phyloP scores from a whole-genome alignment of 1,140 invertebrate genomes.

The Trichogramma pretiosum region DNA sequence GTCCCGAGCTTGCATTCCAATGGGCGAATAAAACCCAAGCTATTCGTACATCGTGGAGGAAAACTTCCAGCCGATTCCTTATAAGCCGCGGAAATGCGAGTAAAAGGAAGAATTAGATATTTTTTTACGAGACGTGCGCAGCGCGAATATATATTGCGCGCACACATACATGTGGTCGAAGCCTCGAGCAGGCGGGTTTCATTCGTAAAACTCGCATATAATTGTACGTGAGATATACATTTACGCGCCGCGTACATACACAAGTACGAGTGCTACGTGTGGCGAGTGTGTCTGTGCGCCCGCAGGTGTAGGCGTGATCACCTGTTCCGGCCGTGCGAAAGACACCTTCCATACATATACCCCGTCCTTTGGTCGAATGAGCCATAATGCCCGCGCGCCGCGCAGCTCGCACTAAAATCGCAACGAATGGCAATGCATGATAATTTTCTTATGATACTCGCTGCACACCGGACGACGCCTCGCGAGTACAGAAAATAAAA shows the following conservation, averaged over 20 bases:
- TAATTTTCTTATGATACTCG: slow-evolving; percentile 14
- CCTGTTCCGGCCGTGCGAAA: slow-evolving; percentile 26
- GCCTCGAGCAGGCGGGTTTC: neutral
- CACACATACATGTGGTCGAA: neutral
- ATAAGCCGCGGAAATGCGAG: no score
- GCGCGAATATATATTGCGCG: no score
- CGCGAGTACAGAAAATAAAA: neutral
- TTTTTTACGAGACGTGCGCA: no score
- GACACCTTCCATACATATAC: no score
- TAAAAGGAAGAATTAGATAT: slow-evolving; percentile 2
- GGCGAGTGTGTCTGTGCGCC: slow-evolving; percentile 6
- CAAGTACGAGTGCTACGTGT: no score
- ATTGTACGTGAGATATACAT: slow-evolving; percentile 1
- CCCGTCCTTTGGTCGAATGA: no score
- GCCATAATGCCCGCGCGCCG: slow-evolving; percentile 15
- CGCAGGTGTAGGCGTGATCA: slow-evolving; percentile 35
- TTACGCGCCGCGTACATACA: no score
- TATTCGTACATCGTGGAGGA: no score
- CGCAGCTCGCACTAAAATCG: slow-evolving; percentile 16
- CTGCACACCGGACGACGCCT: neutral
- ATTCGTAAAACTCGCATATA: slow-evolving; percentile 4
- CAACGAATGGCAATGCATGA: slow-evolving; percentile 18
- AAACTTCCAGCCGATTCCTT: no score
- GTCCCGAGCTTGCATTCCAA: no score
- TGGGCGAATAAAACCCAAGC: no score